Percentiles rank a stretch among this genome's conserved stretches.
Conservation (phyloP, 2,113 vertebrate genomes). For the Indri indri region DNA sequence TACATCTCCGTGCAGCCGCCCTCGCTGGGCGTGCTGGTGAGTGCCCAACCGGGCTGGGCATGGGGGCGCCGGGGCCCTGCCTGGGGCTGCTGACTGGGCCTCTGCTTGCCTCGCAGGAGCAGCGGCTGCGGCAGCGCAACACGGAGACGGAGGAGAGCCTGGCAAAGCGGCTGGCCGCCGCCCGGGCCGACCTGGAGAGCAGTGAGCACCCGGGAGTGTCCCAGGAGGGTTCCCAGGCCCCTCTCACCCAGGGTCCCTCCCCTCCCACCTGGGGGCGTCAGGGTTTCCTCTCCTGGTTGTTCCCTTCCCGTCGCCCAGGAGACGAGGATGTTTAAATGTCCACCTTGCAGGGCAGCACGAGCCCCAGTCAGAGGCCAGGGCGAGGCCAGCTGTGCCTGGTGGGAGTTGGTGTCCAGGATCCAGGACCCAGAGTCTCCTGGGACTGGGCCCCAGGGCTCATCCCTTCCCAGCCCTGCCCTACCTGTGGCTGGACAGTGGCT, state of each 20-base stretch:
- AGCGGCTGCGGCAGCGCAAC: conserved; percentile 90
- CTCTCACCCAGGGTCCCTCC: background rate
- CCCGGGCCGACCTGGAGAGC: conserved; percentile 89
- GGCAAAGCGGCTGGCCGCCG: conserved; percentile 88
- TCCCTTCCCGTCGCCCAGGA: no score
- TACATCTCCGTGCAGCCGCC: conserved; percentile 96
- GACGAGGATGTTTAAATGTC: no score
- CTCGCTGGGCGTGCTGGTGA: conserved; percentile 90
- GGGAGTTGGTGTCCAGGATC: background rate
- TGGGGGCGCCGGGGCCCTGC: no score
- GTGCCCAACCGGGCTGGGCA: conserved; percentile 21
- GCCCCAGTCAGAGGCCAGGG: no score
- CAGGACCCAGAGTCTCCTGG: no score
- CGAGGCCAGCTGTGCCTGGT: background rate
- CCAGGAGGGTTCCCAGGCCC: fast-evolving
- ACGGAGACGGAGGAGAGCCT: conserved; percentile 95
- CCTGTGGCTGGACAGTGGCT: background rate
- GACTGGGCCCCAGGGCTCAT: no score
- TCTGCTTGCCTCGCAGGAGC: conserved; percentile 85
- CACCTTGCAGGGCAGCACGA: no score
- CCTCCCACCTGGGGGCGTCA: no score
- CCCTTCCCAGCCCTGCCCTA: background rate
- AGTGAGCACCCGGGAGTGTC: conserved; percentile 84
- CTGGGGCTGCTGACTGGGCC: background rate
- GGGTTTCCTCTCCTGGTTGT: no score